A percentile compares a stretch with the other conserved stretches of the same genome.
Conservation (phyloP, 1,140 invertebrate genomes). For the Cydia strobilella region DNA sequence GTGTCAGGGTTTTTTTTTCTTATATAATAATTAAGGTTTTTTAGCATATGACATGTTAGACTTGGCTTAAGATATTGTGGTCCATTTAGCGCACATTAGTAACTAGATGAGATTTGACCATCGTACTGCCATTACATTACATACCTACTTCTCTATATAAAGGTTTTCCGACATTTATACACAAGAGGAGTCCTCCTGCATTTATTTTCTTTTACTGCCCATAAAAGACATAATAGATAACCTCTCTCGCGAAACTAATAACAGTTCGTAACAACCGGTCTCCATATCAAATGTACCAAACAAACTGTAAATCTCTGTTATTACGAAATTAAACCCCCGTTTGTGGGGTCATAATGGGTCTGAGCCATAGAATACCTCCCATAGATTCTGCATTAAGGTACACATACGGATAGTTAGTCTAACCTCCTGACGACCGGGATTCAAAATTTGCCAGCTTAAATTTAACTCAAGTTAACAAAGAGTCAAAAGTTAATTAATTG, state of each 20-base stretch:
- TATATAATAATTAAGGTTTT: no score
- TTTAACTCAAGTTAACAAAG: no score
- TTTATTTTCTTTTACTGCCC: background rate
- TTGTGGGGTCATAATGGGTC: slow-evolving; percentile 5
- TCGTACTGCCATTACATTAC: no score
- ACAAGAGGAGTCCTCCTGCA: background rate
- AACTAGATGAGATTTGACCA: no score
- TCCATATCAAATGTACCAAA: slow-evolving; percentile 11
- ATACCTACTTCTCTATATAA: no score
- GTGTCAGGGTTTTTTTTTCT: no score
- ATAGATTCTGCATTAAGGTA: background rate
- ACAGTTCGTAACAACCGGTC: background rate
- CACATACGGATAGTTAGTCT: background rate
- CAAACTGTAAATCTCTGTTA: slow-evolving; percentile 19
- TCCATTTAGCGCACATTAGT: no score
- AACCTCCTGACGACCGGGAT: no score
- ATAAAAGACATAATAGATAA: background rate
- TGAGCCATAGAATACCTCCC: background rate
- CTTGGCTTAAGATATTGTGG: no score
- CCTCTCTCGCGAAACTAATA: slow-evolving; percentile 1
- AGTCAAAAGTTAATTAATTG: no score
- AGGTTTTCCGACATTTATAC: background rate
- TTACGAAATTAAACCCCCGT: slow-evolving; percentile 18
- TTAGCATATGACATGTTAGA: no score
- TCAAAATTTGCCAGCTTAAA: no score